Evolutionary conservation across 2,888 invertebrate species (phyloP), one percentile per base, ranked within the genome.

Genomic region (Melikaiella ostensackeni): DNA sequence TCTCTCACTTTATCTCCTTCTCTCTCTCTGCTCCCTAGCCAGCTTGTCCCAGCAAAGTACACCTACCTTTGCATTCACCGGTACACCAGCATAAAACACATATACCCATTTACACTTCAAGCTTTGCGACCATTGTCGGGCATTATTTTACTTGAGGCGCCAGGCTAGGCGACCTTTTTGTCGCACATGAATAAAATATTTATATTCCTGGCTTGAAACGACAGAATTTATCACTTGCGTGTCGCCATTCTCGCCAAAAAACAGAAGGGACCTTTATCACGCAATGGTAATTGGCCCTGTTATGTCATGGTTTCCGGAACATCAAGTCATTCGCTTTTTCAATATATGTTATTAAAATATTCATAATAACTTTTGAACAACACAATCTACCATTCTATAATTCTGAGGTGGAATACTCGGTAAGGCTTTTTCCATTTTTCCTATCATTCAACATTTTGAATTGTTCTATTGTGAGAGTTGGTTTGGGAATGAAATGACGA

Each of bases 91-190:
- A n/a, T 66, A 66, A 66, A 66, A 70, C 50, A 70, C 5, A 50
- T 59, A 27, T 7, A 59, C 46, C 70, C 33, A 70, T 70, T n/a
- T 50, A 19, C 70, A 70, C 70, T 70, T n/a, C 11, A 46, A 70
- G 27, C 30, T 46, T 50, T 19, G 19, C n/a, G 30, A 42, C 24
- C 38, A 9, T 30, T 70, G 50, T 82, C 77, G 80, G 84, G 81
- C 85, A 82, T 86, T 82, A 81, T 80, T 82, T 83, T 78, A 82
- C 86, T 80, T 75, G 81, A 83, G 85, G 82, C 83, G 79, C 77
- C 80, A 75, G 74, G 79, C 77, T 79, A 74, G 70, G n/a, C 27
- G 30, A 70, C 70, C 70, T 70, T 70, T 70, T 50, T 70, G 21
- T 77, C 64, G 30, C 9, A 13, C 64, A 70, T 70, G 70, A 55